These are phyloP conservation scores for Hormiphora californensis DNA, from an alignment of 37 sponge, comb jelly and placozoan species.

Conservation along the genomic window DNA sequence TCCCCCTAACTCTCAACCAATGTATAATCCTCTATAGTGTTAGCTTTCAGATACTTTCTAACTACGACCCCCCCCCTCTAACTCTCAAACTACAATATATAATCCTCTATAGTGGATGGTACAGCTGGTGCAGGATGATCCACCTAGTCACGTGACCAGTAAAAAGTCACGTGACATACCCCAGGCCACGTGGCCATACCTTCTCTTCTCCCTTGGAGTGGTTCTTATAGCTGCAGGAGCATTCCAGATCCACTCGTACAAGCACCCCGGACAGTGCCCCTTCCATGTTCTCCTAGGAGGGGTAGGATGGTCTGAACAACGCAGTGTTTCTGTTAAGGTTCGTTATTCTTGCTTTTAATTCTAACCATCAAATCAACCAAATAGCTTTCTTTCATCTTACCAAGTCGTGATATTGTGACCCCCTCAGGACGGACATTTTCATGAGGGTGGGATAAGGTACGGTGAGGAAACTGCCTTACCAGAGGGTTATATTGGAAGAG, in stretches of 20 bases:
- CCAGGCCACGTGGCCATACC: background rate
- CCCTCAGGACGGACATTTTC: background rate
- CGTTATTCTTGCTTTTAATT: background rate
- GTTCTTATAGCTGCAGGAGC: background rate
- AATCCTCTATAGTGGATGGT: slow-evolving; percentile 23
- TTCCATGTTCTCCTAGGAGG: background rate
- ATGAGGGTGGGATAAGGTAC: background rate
- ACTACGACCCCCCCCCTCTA: too few species aligned
- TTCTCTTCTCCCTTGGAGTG: background rate
- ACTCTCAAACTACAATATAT: background rate
- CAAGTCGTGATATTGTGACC: background rate
- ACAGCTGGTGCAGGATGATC: background rate
- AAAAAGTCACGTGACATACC: background rate
- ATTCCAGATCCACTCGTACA: background rate
- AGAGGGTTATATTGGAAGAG: slow-evolving; percentile 13
- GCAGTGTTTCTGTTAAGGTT: background rate
- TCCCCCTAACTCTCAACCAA: too few species aligned
- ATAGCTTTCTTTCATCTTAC: background rate
- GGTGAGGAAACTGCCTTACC: slow-evolving; percentile 41
- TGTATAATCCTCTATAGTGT: too few species aligned
- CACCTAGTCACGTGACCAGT: background rate
- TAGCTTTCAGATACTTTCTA: too few species aligned
- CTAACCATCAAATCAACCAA: background rate
- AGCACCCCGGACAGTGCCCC: background rate
- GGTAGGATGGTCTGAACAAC: background rate